phyloP scores from a whole-genome alignment of 2,113 vertebrate genomes.

The Megalops atlanticus region DNA sequence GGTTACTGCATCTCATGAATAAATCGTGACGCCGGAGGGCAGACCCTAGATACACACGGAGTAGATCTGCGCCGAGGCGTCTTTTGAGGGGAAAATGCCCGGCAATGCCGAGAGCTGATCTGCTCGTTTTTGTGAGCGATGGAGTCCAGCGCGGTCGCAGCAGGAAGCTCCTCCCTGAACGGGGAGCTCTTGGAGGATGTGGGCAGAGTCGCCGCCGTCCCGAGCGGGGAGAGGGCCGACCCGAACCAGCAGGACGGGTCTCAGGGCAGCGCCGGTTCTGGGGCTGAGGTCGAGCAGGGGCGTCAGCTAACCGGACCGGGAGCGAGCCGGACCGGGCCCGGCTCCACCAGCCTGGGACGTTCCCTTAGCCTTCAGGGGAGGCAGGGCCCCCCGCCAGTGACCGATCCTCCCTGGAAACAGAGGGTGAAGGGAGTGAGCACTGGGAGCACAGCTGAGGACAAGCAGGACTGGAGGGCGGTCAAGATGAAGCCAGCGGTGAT shows the following conservation, averaged over 20 bases:
- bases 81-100: background rate
- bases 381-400: background rate
- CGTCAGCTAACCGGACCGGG: constrained; percentile 62
- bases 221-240: too few relatives aligned
- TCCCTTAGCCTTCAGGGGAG: background rate
- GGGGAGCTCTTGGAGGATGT: background rate
- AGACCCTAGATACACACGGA: background rate
- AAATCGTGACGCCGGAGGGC: background rate
- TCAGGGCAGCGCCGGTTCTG: background rate
- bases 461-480: constrained; percentile 46
- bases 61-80: background rate
- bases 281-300: constrained; percentile 61
- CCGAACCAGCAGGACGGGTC: too few relatives aligned
- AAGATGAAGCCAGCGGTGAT: constrained; percentile 50
- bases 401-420: background rate
- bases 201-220: background rate
- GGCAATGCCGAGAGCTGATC: constrained; percentile 4
- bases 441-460: constrained; percentile 44
- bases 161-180: background rate
- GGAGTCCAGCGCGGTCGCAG: background rate
- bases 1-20: background rate
- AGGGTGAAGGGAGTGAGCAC: background rate
- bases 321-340: constrained; percentile 55
- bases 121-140: background rate
- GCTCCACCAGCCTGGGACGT: constrained; percentile 1